Evolutionary conservation across 2,797 vertebrate species (phyloP), one percentile per base, ranked within the genome.

Genomic region (Phaenicophaeus curvirostris): DNA sequence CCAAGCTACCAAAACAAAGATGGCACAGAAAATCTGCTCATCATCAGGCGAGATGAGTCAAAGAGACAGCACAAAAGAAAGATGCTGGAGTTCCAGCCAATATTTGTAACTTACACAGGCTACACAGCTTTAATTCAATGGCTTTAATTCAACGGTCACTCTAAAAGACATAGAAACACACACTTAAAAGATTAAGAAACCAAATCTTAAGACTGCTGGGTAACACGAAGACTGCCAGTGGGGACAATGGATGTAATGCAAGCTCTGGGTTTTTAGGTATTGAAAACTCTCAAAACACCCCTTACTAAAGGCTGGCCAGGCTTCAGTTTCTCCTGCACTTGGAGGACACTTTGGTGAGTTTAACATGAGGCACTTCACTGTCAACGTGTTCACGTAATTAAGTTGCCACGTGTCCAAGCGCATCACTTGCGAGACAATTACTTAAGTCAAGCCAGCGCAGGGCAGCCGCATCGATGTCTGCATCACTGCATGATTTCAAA

Each of bases 391-490:
- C 1, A 1, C 5, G n/a, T 71, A 81, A 91, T 89, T 91, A 93
- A 95, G 82, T 24, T 76, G 48, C 73, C 73, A 89, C 12, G 37
- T 48, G 74, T 35, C 48, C 68, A 16, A 89, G 91, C 61, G 53
- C 86, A 89, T 72, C 84, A 77, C 69, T 37, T 57, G 57, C 41
- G 93, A 67, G 78, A 88, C 90, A 80, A 85, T 85, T 77, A 87
- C 85, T 95, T 48, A 72, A 77, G 74, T 11, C 85, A 61, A 51
- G 72, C 8, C 46, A 75, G 67, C 4, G 15, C 57, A 44, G 83
- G 83, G 82, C 35, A 67, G 58, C 37, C 55, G 54, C 58, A 73
- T 28, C 37, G 88, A 85, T 30, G 57, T 72, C 80, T 42, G 55
- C 79, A 89, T 76, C 77, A 67, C 61, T 1, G 5, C 46, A 8